phyloP scores from a whole-genome alignment of 2,113 vertebrate genomes.

The Tretioscincus oriximinensis region DNA sequence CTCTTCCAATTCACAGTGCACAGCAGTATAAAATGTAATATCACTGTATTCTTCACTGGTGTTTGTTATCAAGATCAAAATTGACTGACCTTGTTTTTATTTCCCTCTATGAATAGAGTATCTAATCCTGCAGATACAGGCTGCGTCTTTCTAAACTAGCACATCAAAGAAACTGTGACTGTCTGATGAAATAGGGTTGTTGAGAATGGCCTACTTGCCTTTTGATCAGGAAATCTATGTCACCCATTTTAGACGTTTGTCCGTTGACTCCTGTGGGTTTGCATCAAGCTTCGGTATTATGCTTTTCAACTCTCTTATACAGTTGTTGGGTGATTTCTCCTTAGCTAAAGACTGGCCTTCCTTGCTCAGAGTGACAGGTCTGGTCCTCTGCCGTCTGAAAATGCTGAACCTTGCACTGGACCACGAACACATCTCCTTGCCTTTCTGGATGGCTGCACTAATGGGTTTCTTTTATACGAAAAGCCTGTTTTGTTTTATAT shows the following conservation, averaged over 20 bases:
- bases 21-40: not conserved
- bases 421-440: constrained; percentile 51
- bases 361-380: constrained; percentile 57
- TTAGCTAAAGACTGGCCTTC: constrained; percentile 63
- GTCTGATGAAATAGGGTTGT: constrained; percentile 48
- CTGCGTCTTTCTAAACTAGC: not conserved
- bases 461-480: constrained; percentile 37
- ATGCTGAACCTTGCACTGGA: constrained; percentile 55
- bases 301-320: constrained; percentile 46
- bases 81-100: not conserved
- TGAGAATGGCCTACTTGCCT: not conserved
- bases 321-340: constrained; percentile 66
- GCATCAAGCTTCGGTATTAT: constrained; percentile 30
- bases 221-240: not conserved
- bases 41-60: not conserved
- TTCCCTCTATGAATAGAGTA: not conserved
- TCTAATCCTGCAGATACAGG: not conserved
- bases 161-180: not conserved
- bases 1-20: no score
- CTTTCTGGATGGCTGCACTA: constrained; percentile 49
- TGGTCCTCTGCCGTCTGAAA: constrained; percentile 62
- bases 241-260: not conserved
- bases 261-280: constrained; percentile 21
- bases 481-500: constrained; percentile 26
- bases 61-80: not conserved